Percentiles rank a stretch among this genome's conserved stretches.
phyloP scores from a whole-genome alignment of 2,797 vertebrate species.

The Characodon lateralis region DNA sequence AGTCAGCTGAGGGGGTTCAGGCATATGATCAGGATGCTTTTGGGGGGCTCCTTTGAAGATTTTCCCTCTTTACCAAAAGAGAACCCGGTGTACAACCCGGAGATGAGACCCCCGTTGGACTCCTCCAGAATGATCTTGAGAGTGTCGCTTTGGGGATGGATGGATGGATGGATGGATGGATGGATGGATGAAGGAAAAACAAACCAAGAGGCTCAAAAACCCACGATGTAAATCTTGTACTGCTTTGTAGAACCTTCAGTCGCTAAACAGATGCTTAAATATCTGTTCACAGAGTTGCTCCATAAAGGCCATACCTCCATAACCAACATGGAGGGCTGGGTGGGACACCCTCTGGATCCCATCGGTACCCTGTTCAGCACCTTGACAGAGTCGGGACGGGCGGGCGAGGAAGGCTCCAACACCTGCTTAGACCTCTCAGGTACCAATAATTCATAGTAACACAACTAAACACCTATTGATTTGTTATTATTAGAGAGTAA shows the following conservation, averaged over 20 bases:
- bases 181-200: too few relatives aligned
- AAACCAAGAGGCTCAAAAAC: too few relatives aligned
- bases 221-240: not conserved
- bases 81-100: not conserved
- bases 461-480: not conserved
- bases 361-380: constrained; percentile 96
- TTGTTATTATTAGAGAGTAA: constrained; percentile 10
- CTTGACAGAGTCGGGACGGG: constrained; percentile 90
- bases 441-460: constrained; percentile 59
- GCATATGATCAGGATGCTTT: not conserved
- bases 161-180: not conserved
- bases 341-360: constrained; percentile 95
- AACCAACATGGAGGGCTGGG: constrained; percentile 97
- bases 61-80: not conserved
- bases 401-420: constrained; percentile 85
- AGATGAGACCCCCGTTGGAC: not conserved
- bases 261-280: not conserved
- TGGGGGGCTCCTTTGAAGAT: too few relatives aligned
- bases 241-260: not conserved
- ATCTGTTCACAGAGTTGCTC: constrained; percentile 83
- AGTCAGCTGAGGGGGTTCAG: not conserved
- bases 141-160: not conserved
- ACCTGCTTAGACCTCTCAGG: constrained; percentile 89
- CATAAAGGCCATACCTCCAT: constrained; percentile 93
- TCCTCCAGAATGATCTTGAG: not conserved